Evolutionary conservation across 2,113 vertebrate species (phyloP), one percentile per base, ranked within the genome.

Genomic region (Bujurquina vittata): DNA sequence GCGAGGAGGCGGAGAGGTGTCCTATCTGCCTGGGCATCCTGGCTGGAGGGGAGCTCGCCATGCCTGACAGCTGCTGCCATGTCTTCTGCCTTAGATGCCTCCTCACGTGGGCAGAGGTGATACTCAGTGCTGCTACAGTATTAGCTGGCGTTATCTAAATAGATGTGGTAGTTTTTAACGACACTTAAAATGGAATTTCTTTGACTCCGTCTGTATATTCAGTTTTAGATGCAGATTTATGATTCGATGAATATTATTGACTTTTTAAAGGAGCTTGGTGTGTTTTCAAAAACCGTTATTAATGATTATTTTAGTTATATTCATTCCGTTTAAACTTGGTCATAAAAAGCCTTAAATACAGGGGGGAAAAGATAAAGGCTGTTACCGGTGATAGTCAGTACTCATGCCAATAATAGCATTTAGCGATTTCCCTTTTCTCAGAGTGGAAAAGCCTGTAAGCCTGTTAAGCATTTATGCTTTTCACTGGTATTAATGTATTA

Each of bases 61-160:
- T 97, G 93, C 97, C 97, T 7, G 97, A 99, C 94, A 96, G 94
- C 92, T 99, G 98, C 95, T 96, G 90, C 92, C 98, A 99, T 77
- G 92, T 96, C 88, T 99, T 99, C 94, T 99, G 98, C 93, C 93
- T 98, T 79, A 86, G 95, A 87, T 99, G 98, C 87, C 97, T 99
- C 90, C 95, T 99, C 85, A 98, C 96, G 20, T 99, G 98, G 98
- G 97, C 98, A 84, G 96, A 99, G 97, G 98, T 99, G 94, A 96
- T 91, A 83, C 26, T 87, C 61, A n/a, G 7, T 46, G 3, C 4
- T 40, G 10, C 17, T 5, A 1, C 7, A 7, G 23, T 46, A 15
- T 12, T n/a, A 67, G 1, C 40, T 49, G 14, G 2, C 5, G 4
- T 26, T 67, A 46, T 46, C 26, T 33, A 72, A 72, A 11, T 72